phyloP scores from a whole-genome alignment of 2,888 invertebrate species.

The Andrena haemorrhoa region DNA sequence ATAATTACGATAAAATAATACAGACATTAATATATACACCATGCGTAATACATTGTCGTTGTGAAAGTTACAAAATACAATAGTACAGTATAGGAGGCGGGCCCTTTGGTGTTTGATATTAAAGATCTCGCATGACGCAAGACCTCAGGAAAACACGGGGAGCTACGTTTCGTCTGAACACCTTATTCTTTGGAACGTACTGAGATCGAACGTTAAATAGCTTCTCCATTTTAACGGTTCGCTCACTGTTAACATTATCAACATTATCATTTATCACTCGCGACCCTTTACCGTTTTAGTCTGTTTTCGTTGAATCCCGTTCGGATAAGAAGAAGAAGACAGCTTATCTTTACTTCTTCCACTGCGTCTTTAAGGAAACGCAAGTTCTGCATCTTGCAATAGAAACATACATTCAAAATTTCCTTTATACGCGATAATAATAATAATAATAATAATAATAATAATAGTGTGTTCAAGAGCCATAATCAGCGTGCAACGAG shows the following conservation, averaged over 20 bases:
- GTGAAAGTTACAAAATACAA: constrained; percentile 60
- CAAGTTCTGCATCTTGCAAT: not conserved
- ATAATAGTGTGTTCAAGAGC: constrained; percentile 11
- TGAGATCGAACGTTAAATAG: constrained; percentile 61
- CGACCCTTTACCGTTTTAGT: not conserved
- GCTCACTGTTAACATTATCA: constrained; percentile 29
- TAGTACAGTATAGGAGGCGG: constrained; percentile 43
- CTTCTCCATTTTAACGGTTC: constrained; percentile 45
- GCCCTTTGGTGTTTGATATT: constrained; percentile 46
- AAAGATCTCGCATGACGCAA: constrained; percentile 20
- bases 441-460: constrained; percentile 8
- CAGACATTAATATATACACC: constrained; percentile 67
- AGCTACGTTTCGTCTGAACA: constrained; percentile 70
- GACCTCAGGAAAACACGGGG: constrained; percentile 46
- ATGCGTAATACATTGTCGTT: constrained; percentile 61
- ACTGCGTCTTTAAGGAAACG: not conserved
- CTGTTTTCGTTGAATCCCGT: not conserved
- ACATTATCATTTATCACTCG: constrained; percentile 11
- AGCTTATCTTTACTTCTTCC: not conserved
- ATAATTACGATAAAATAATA: constrained; percentile 60
- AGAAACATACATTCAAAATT: constrained; percentile 9
- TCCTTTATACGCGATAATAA: constrained; percentile 1
- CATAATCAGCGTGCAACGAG: constrained; percentile 24
- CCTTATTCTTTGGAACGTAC: constrained; percentile 78
- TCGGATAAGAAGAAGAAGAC: constrained; percentile 5